Percentiles rank a stretch among this genome's conserved stretches.
Evolutionary conservation across 2,888 invertebrate genomes (phyloP).

Genomic region (Flabesymbios commensalis): DNA sequence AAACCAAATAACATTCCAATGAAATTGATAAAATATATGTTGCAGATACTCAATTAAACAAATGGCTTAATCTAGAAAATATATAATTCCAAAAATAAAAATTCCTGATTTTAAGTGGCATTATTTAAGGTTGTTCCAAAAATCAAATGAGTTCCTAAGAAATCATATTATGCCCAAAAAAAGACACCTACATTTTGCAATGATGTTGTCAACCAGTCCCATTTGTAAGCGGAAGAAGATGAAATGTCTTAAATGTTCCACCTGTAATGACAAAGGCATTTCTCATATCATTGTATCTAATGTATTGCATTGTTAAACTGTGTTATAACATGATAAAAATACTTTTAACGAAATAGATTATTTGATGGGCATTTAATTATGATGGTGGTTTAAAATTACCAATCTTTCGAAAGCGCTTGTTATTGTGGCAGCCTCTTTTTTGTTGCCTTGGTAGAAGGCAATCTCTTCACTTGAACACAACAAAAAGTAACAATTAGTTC

Average conservation of each 20-base stretch:
- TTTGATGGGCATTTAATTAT: neutral
- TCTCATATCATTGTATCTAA: no score
- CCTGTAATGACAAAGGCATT: slow-evolving; percentile 62
- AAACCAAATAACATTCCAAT: no score
- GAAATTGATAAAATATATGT: no score
- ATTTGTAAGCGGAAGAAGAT: slow-evolving; percentile 85
- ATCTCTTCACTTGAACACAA: slow-evolving; percentile 77
- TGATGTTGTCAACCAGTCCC: slow-evolving; percentile 93
- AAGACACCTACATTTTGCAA: slow-evolving; percentile 85
- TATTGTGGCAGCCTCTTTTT: slow-evolving; percentile 83
- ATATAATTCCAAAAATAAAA: neutral
- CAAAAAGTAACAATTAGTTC: slow-evolving; percentile 4
- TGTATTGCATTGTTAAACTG: no score
- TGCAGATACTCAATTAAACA: no score
- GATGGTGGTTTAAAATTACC: slow-evolving; percentile 48
- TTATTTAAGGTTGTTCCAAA: neutral
- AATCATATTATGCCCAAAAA: neutral
- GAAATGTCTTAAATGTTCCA: slow-evolving; percentile 81
- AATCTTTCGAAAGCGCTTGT: slow-evolving; percentile 87
- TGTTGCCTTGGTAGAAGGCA: slow-evolving; percentile 69
- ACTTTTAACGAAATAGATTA: neutral
- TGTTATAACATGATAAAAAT: no score
- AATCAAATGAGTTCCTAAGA: slow-evolving; percentile 6
- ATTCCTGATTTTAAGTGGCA: neutral
- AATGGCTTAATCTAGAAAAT: no score